Conservation (phyloP, 2,888 invertebrate genomes). For the Cantharis flavilabris region DNA sequence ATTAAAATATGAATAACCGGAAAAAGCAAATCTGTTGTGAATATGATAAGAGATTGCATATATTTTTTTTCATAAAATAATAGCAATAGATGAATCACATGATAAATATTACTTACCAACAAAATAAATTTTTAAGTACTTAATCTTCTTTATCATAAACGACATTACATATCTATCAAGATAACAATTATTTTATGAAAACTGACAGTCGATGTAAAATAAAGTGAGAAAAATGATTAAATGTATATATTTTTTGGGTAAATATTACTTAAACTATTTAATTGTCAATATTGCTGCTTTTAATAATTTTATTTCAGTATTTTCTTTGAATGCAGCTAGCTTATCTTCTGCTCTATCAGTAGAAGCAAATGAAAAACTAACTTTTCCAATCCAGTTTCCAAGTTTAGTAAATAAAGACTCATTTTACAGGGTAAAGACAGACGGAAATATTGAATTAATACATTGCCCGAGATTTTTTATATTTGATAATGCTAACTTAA, state of each 20-base stretch:
- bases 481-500: constrained; percentile 26
- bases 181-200: neutral
- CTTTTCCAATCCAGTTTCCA: constrained; percentile 13
- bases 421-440: constrained; percentile 13
- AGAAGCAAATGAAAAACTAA: neutral
- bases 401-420: neutral
- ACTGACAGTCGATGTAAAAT: neutral
- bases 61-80: no score
- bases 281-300: neutral
- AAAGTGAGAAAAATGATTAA: neutral
- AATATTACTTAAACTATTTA: neutral
- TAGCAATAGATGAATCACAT: neutral
- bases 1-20: no score
- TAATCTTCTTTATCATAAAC: neutral
- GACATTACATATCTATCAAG: neutral
- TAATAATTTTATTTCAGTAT: neutral
- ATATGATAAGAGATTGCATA: no score
- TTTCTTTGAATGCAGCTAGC: neutral
- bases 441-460: constrained; percentile 19
- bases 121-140: neutral
- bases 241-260: neutral
- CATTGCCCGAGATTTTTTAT: constrained; percentile 27
- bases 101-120: neutral
- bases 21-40: no score
- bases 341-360: neutral